These are phyloP conservation scores for Sebastes itinus DNA, from an alignment of 2,797 vertebrate genomes.

Conservation along the genomic window DNA sequence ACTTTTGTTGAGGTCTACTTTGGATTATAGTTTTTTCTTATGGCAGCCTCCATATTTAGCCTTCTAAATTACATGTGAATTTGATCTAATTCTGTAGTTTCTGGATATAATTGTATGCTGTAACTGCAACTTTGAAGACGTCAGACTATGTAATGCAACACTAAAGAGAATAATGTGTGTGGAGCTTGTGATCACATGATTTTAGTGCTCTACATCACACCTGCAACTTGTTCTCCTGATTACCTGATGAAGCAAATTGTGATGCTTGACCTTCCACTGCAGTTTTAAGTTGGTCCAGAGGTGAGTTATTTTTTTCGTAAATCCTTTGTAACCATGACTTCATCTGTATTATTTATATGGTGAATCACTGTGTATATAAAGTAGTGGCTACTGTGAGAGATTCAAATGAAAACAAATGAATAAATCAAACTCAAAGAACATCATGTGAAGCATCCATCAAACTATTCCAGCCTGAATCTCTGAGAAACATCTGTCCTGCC, in stretches of 20 bases:
- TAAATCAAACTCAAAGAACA: background rate
- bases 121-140: background rate
- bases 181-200: background rate
- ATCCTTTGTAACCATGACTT: background rate
- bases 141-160: background rate
- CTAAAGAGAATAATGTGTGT: background rate
- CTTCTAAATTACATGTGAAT: no score
- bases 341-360: background rate
- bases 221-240: background rate
- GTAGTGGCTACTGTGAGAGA: background rate
- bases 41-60: no score
- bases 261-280: background rate
- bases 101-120: no score
- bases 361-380: background rate
- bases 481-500: background rate
- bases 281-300: background rate
- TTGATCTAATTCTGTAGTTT: no score
- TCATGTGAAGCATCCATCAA: background rate
- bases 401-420: background rate
- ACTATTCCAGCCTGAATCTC: background rate
- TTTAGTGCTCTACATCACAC: background rate
- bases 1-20: no score
- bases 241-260: background rate
- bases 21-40: no score
- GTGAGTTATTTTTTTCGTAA: background rate